Evolutionary conservation across 1,140 invertebrate genomes (phyloP), one percentile per base, ranked within the genome.

Genomic region (Drosophila chauvacae): DNA sequence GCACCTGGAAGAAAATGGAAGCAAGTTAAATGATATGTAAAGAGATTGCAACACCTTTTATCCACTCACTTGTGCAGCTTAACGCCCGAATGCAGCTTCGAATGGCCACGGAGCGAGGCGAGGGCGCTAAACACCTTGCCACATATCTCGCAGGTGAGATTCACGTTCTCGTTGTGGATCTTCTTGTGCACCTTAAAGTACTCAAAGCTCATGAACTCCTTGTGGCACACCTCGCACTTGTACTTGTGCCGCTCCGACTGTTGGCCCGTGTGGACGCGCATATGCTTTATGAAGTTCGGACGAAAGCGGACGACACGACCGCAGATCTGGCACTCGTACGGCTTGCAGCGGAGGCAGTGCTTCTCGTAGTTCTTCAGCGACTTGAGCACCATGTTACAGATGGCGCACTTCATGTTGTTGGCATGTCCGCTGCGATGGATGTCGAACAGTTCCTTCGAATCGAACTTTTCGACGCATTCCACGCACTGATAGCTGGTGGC

Each of bases 161-260:
- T 92, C 16, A 92, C 88, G 41, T 92, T 92, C 66, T 91, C 91
- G 42, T 91, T 91, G 80, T 93, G 92, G 7, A 92, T 92, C 71
- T 92, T 92, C 80, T 92, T 91, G 79, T 93, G 92, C 28, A 92
- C 91, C 69, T 92, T 92, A 41, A 92, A 92, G 66, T 92, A 92
- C 35, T 92, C 91, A 11, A 91, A 91, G 69, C 82, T 93, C 79
- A 91, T 88, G 44, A 93, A 93, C 72, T 92, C 90, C 71, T 92
- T 92, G 66, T 91, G 81, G 76, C 93, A 93, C n/a, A 91, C 77
- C 50, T 93, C 91, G 63, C 93, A 93, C 48, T 92, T 93, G 65
- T 87, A 92, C 41, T 93, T 92, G 50, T 91, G 92, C 45, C 92
- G 73, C 62, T 92, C 90, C 69, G 92, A 92, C 41, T 92, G 87